Evolutionary conservation across 2,113 vertebrate genomes (phyloP).

Genomic region (Cheirogaleus medius): DNA sequence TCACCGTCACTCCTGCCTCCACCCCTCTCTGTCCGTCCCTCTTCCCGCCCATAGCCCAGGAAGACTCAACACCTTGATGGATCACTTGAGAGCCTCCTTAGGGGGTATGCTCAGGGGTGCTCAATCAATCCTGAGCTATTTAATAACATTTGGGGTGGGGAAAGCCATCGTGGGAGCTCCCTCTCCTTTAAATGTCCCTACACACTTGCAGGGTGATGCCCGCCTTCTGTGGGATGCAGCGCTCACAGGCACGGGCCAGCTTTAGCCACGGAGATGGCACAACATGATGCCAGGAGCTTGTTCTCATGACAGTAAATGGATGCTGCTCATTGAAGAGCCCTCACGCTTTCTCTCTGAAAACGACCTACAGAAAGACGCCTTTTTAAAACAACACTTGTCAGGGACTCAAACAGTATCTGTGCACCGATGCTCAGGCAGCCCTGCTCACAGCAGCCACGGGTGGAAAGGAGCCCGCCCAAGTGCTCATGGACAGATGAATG

Average conservation of each 20-base stretch:
- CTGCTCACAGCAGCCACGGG: background rate
- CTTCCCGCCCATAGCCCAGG: background rate
- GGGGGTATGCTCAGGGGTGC: too few relatives aligned
- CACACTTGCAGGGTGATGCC: rapidly evolving
- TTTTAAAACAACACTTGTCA: background rate
- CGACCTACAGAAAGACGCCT: background rate
- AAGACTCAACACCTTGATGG: background rate
- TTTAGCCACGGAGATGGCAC: rapidly evolving
- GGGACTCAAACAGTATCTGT: background rate
- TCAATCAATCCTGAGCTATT: background rate
- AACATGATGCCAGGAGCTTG: background rate
- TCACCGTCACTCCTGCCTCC: background rate
- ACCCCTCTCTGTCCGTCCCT: background rate
- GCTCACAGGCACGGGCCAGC: background rate
- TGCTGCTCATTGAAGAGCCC: background rate
- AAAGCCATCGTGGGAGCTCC: background rate
- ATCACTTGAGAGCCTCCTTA: background rate
- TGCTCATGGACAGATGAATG: background rate
- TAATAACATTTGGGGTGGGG: background rate
- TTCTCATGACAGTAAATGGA: background rate
- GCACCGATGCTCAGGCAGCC: background rate
- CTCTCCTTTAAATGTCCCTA: background rate
- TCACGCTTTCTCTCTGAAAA: background rate
- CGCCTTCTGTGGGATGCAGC: background rate
- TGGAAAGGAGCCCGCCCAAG: background rate